Percentiles rank a stretch among this genome's conserved stretches.
phyloP scores from a whole-genome alignment of 1,140 invertebrate species.

The Drosophila pseudoobscura region DNA sequence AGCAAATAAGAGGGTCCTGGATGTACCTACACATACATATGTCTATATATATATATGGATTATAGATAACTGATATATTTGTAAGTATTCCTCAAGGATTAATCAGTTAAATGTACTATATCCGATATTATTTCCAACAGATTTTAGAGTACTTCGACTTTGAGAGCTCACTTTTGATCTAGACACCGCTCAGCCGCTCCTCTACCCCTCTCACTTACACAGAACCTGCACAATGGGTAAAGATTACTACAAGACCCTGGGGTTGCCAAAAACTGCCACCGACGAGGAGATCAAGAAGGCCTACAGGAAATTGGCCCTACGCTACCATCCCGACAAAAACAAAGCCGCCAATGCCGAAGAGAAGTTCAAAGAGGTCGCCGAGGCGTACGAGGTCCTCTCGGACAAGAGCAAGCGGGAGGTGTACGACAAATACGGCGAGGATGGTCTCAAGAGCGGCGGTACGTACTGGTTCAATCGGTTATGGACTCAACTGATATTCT shows the following conservation, averaged over 20 bases:
- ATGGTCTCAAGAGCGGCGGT: conserved; percentile 93
- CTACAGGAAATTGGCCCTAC: conserved; percentile 98
- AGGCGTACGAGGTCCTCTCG: conserved; percentile 98
- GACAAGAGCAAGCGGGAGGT: conserved; percentile 97
- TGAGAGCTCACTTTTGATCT: conserved; percentile 23
- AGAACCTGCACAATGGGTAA: conserved; percentile 91
- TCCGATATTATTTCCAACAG: conserved; percentile 4
- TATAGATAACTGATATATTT: conserved; percentile 48
- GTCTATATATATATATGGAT: conserved; percentile 49
- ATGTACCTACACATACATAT: conserved; percentile 27
- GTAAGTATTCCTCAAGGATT: conserved; percentile 4
- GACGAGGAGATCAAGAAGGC: conserved; percentile 99
- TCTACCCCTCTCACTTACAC: conserved; percentile 24
- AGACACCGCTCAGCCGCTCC: conserved; percentile 12
- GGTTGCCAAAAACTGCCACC: conserved; percentile 91
- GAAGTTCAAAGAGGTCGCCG: conserved; percentile 98
- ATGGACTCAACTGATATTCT: conserved; percentile 55
- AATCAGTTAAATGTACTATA: too few relatives aligned
- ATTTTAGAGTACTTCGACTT: conserved; percentile 45
- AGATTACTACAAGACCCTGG: conserved; percentile 98
- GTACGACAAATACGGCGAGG: conserved; percentile 98
- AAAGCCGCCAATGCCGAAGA: conserved; percentile 97
- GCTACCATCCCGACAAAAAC: conserved; percentile 99
- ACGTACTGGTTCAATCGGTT: not conserved
- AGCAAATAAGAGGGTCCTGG: conserved; percentile 55